These are phyloP conservation scores for Cheilosia pagana DNA, from an alignment of 2,888 invertebrate genomes.

Conservation along the genomic window DNA sequence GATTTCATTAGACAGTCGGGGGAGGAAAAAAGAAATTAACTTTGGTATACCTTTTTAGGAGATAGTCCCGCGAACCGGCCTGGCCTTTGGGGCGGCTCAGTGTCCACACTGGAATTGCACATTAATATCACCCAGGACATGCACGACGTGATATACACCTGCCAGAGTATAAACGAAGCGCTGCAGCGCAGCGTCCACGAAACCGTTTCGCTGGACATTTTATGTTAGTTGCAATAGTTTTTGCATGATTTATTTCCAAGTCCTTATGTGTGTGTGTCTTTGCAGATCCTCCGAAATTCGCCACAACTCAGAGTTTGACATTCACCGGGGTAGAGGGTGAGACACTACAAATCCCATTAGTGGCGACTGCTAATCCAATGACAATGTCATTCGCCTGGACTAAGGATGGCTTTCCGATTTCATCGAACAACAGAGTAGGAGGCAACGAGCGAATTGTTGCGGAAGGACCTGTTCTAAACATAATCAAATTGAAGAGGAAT, in stretches of 20 bases:
- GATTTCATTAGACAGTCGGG: constrained; percentile 23
- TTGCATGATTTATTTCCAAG: constrained; percentile 19
- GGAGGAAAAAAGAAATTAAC: neutral
- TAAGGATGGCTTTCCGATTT: constrained; percentile 81
- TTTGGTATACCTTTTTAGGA: constrained; percentile 30
- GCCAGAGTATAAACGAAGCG: constrained; percentile 82
- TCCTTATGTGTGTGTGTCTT: constrained; percentile 3
- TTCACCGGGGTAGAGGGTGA: constrained; percentile 81
- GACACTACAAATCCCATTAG: constrained; percentile 80
- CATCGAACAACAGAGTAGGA: constrained; percentile 76
- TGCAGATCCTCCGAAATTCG: constrained; percentile 81
- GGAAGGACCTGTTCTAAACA: constrained; percentile 80
- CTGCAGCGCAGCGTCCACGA: constrained; percentile 81
- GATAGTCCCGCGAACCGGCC: constrained; percentile 81
- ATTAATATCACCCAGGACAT: constrained; percentile 82
- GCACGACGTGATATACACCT: constrained; percentile 81
- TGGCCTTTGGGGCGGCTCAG: constrained; percentile 81
- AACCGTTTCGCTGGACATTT: constrained; percentile 81
- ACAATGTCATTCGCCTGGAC: constrained; percentile 82
- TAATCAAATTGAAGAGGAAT: constrained; percentile 80
- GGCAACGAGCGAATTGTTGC: constrained; percentile 80
- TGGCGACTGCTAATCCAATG: constrained; percentile 81
- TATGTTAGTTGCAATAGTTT: constrained; percentile 78
- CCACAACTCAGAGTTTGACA: constrained; percentile 77
- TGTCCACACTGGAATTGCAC: constrained; percentile 80